These are phyloP conservation scores for Actinernus sp. DNA, from an alignment of 92 coral and sea anemone species.

Conservation along the genomic window DNA sequence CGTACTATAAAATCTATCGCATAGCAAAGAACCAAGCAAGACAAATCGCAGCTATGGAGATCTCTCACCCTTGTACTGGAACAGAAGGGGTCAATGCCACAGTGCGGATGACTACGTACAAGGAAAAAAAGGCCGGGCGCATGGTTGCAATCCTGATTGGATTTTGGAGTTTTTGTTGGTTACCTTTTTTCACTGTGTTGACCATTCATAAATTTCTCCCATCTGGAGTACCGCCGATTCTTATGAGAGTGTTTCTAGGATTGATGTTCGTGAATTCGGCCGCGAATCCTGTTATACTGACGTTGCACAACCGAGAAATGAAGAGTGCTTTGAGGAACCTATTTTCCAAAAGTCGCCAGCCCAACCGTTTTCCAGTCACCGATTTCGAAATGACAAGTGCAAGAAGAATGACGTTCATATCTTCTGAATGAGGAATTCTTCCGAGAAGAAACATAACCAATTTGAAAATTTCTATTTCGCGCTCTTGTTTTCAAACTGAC, in stretches of 20 bases:
- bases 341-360: background rate
- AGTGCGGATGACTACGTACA: slow-evolving; percentile 27
- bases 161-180: slow-evolving; percentile 75
- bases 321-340: slow-evolving; percentile 52
- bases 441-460: too few relatives aligned
- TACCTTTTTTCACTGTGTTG: slow-evolving; percentile 72
- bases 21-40: slow-evolving; percentile 72
- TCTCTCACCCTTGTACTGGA: slow-evolving; percentile 13
- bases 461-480: too few relatives aligned
- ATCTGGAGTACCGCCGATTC: slow-evolving; percentile 51
- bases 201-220: slow-evolving; percentile 66
- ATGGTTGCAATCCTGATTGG: slow-evolving; percentile 70
- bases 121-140: slow-evolving; percentile 69
- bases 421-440: too few relatives aligned
- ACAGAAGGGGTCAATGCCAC: slow-evolving; percentile 1
- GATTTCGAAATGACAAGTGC: background rate
- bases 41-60: slow-evolving; percentile 62
- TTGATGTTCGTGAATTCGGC: slow-evolving; percentile 80
- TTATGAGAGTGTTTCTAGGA: slow-evolving; percentile 66
- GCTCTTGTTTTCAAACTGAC: too few relatives aligned
- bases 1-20: slow-evolving; percentile 58
- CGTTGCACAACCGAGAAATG: slow-evolving; percentile 66
- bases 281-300: slow-evolving; percentile 66
- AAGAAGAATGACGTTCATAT: too few relatives aligned
- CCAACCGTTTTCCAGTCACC: too few relatives aligned